These are phyloP conservation scores for Iselma pallidipennis DNA, from an alignment of 2,888 invertebrate species.

Conservation along the genomic window DNA sequence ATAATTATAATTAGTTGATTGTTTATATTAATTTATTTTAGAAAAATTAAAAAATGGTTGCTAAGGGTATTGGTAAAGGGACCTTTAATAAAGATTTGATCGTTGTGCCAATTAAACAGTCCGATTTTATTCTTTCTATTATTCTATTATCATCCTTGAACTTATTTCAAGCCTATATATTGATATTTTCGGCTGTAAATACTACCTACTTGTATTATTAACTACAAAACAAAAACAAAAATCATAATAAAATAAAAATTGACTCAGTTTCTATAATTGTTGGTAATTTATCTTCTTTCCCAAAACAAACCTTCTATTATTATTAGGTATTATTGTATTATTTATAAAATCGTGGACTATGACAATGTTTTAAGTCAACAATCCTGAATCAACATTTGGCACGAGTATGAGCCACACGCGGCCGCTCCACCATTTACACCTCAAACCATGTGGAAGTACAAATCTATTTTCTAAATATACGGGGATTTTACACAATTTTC, in stretches of 20 bases:
- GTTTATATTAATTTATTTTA: neutral
- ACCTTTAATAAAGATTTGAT: neutral
- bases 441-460: constrained; percentile 5
- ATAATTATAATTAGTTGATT: neutral
- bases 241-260: neutral
- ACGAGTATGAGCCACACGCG: constrained; percentile 8
- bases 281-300: neutral
- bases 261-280: neutral
- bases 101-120: neutral
- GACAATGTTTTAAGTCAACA: neutral
- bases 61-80: neutral
- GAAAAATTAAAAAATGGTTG: neutral
- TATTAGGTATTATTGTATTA: no score
- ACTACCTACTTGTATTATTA: neutral
- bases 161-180: neutral
- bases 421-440: constrained; percentile 8
- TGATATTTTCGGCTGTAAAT: constrained; percentile 1
- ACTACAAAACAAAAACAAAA: neutral
- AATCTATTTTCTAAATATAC: neutral
- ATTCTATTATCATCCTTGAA: neutral
- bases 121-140: neutral
- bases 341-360: no score
- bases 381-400: constrained; percentile 10
- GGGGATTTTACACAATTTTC: neutral
- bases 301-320: neutral